Base-by-base conservation (phyloP, 2,888 invertebrate genomes). In the Eupelmus urozonus region DNA sequence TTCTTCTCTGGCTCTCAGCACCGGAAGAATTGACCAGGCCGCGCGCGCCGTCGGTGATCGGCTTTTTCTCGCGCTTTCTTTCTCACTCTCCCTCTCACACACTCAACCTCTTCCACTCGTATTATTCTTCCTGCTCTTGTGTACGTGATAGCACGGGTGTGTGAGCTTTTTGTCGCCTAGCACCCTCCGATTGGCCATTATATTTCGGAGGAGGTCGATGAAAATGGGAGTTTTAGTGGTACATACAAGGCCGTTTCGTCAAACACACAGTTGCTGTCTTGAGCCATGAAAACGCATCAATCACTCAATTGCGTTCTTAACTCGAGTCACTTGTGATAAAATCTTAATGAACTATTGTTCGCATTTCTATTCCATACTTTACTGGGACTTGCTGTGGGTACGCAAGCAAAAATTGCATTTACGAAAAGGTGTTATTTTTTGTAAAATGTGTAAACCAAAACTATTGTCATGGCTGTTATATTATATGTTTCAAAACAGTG, bases 21-120 rank as follows among this genome's bases (percentile, higher is more conserved):
- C 18, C 5, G 16, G 25, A 63, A 63, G 45, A 63, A 42, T 63
- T 45, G 25, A 45, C 42, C 42, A n/a, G n/a, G 13, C 34, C 59
- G 29, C n/a, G n/a, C 2, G 16, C n/a, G n/a, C n/a, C n/a, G n/a
- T 9, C 9, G 9, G 34, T 34, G 34, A 34, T 34, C n/a, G n/a
- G n/a, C n/a, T n/a, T n/a, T n/a, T n/a, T n/a, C n/a, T n/a, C n/a
- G n/a, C n/a, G n/a, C n/a, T n/a, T n/a, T n/a, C n/a, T n/a, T n/a
- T n/a, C n/a, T n/a, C n/a, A n/a, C n/a, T n/a, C n/a, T n/a, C n/a
- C n/a, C n/a, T n/a, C n/a, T n/a, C n/a, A n/a, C n/a, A n/a, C n/a
- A n/a, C n/a, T n/a, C n/a, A n/a, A 34, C 9, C 9, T 34, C 34
- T 34, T 34, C 34, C 9, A n/a, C 9, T 34, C 34, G 9, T 34